Conservation (phyloP, 2,113 vertebrate genomes). For the Callospermophilus lateralis region DNA sequence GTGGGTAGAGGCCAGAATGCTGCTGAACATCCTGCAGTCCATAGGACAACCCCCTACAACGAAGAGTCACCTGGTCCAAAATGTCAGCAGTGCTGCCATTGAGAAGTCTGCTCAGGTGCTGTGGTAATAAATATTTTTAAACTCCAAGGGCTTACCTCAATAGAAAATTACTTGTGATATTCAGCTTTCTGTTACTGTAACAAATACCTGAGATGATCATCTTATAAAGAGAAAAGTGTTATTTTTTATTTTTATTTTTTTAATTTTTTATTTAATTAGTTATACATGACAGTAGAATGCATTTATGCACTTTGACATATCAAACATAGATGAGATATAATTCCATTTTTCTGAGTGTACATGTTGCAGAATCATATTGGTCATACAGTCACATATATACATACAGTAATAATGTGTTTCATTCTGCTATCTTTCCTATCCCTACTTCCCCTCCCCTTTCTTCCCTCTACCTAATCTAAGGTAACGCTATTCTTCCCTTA, state of each 20-base stretch:
- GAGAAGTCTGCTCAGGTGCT: background rate
- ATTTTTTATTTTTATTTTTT: background rate
- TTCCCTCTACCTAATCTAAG: too few species aligned
- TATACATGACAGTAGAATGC: too few species aligned
- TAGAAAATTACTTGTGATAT: background rate
- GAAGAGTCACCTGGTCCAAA: background rate
- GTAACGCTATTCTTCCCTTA: too few species aligned
- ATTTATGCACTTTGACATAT: too few species aligned
- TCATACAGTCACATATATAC: too few species aligned
- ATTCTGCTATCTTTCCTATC: too few species aligned
- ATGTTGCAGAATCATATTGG: too few species aligned
- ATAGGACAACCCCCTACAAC: rapidly evolving
- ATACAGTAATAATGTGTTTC: too few species aligned
- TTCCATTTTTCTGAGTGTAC: too few species aligned
- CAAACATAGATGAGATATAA: too few species aligned
- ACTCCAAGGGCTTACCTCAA: background rate
- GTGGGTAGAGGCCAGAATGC: background rate
- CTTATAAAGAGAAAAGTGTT: background rate
- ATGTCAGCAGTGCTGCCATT: background rate
- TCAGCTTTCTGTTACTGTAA: background rate
- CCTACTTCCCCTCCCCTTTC: too few species aligned
- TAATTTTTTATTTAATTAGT: too few species aligned
- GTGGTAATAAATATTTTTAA: background rate
- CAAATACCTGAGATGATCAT: background rate
- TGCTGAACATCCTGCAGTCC: background rate